These are phyloP conservation scores for Abramis brama DNA, from an alignment of 2,113 vertebrate genomes.

Conservation along the genomic window DNA sequence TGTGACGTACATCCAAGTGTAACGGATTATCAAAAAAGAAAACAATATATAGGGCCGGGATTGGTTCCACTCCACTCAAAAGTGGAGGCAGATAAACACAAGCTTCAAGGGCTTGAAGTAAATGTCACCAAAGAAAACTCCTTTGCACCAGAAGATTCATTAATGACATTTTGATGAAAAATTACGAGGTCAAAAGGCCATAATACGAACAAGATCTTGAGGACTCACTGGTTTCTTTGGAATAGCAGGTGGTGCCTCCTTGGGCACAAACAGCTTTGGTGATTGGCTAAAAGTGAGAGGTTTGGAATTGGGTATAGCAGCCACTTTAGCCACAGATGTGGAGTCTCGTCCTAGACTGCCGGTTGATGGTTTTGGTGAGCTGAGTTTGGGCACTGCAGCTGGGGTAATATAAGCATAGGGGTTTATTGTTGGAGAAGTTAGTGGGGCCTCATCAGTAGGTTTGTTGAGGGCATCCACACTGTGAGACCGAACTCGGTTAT, in stretches of 20 bases:
- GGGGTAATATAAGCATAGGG: conserved; percentile 59
- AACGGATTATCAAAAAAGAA: neutral
- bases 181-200: no score
- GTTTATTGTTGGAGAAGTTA: conserved; percentile 63
- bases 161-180: no score
- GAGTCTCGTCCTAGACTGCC: conserved; percentile 61
- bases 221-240: conserved; percentile 81
- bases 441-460: conserved; percentile 24
- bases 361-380: conserved; percentile 48
- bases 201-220: neutral
- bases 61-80: no score
- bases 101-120: no score
- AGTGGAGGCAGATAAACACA: no score
- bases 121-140: no score
- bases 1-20: neutral
- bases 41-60: neutral
- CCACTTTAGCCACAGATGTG: conserved; percentile 63
- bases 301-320: conserved; percentile 58
- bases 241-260: conserved; percentile 63
- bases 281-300: conserved; percentile 56
- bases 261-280: conserved; percentile 63
- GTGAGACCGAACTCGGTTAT: conserved; percentile 81
- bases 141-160: no score
- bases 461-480: conserved; percentile 79
- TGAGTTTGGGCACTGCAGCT: conserved; percentile 51